phyloP scores from a whole-genome alignment of 1,140 invertebrate genomes.

The Glossosoma conforme region DNA sequence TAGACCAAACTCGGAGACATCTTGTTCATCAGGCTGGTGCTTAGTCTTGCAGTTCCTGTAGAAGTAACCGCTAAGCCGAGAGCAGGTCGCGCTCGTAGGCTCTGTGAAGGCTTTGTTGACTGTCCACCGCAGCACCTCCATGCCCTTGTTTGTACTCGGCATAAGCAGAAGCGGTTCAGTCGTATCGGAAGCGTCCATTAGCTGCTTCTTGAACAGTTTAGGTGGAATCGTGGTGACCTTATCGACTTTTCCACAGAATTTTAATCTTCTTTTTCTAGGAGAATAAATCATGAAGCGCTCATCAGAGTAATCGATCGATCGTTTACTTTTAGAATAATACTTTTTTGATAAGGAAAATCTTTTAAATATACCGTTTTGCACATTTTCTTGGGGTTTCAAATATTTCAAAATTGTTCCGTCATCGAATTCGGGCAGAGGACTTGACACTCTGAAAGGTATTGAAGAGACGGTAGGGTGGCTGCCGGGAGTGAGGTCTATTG shows the following conservation, averaged over 20 bases:
- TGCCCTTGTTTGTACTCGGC: conserved; percentile 4
- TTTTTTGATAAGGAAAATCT: conserved; percentile 4
- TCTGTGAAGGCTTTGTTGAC: neutral
- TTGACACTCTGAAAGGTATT: neutral
- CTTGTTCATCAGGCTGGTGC: neutral
- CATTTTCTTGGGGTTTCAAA: conserved; percentile 1
- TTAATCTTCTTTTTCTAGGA: neutral
- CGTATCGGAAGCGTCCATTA: conserved; percentile 14
- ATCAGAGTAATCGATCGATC: neutral
- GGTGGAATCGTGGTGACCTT: conserved; percentile 13
- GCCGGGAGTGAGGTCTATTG: neutral
- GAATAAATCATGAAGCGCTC: conserved; percentile 13
- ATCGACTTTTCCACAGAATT: conserved; percentile 1
- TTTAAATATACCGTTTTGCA: neutral
- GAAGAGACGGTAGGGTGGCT: neutral
- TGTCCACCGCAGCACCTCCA: neutral
- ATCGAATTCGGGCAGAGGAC: neutral
- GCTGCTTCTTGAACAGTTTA: conserved; percentile 10
- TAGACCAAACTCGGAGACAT: conserved; percentile 1
- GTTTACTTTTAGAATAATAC: neutral
- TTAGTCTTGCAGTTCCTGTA: conserved; percentile 5
- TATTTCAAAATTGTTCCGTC: neutral
- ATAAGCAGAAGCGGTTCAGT: neutral
- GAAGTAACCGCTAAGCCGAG: neutral
- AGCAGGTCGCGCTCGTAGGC: neutral